Conservation (phyloP, 2,113 vertebrate species). For the Tor tambroides region DNA sequence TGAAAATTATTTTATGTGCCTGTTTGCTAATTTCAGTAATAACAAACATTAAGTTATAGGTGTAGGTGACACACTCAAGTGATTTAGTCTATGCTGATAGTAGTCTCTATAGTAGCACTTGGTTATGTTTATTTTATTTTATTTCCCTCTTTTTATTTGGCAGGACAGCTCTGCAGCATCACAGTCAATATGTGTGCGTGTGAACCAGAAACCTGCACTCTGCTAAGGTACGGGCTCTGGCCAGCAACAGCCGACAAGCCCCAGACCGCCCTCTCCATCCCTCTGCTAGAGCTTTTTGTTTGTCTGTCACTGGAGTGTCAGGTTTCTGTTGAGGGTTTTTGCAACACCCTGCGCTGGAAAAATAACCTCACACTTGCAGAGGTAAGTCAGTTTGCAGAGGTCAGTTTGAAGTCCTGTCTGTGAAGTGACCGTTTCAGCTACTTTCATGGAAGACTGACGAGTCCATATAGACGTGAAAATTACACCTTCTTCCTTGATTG, state of each 20-base stretch:
- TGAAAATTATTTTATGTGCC: background rate
- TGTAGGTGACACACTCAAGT: background rate
- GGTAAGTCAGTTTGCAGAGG: constrained; percentile 8
- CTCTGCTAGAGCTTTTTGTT: constrained; percentile 19
- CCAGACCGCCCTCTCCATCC: background rate
- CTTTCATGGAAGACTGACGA: background rate
- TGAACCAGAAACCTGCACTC: background rate
- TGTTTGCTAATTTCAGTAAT: background rate
- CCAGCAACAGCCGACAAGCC: constrained; percentile 16
- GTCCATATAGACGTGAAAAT: background rate
- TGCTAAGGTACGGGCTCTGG: background rate
- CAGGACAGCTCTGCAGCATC: background rate
- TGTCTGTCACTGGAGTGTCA: constrained; percentile 42
- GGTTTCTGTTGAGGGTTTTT: constrained; percentile 42
- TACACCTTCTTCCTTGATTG: background rate
- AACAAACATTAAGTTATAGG: background rate
- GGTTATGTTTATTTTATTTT: background rate
- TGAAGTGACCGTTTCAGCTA: background rate
- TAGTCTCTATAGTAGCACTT: background rate
- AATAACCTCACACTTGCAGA: constrained; percentile 32
- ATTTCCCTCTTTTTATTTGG: background rate
- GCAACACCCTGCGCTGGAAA: constrained; percentile 16
- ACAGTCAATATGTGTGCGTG: background rate
- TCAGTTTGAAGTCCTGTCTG: background rate
- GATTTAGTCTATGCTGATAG: background rate